phyloP scores from a whole-genome alignment of 64 coral and sea anemone species.

The Montipora efflorescens region DNA sequence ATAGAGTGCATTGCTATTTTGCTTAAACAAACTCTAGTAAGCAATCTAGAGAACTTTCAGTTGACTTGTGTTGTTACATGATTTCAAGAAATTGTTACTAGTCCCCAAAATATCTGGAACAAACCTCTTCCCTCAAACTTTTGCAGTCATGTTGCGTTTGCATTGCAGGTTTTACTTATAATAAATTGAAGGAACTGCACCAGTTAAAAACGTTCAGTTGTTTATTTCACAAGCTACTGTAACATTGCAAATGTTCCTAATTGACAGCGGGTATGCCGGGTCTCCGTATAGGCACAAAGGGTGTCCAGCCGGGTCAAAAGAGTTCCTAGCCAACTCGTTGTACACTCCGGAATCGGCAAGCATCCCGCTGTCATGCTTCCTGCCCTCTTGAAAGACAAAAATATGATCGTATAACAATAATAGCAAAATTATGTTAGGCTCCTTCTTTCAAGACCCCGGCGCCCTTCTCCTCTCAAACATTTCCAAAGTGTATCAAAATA shows the following conservation, averaged over 20 bases:
- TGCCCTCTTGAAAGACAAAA: slow-evolving; percentile 29
- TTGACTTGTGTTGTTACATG: slow-evolving; percentile 47
- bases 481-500: no score
- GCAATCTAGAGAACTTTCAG: slow-evolving; percentile 20
- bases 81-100: slow-evolving; percentile 56
- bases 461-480: no score
- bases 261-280: neutral
- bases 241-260: slow-evolving; percentile 54
- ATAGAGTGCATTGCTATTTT: slow-evolving; percentile 18
- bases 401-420: slow-evolving; percentile 30
- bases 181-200: neutral
- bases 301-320: no score
- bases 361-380: slow-evolving; percentile 38
- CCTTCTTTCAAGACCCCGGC: no score
- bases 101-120: slow-evolving; percentile 43
- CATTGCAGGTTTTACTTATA: no score
- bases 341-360: no score
- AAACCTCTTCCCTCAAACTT: slow-evolving; percentile 35
- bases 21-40: slow-evolving; percentile 27
- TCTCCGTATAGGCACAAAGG: no score
- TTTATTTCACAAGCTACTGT: slow-evolving; percentile 55
- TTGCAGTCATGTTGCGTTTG: slow-evolving; percentile 30
- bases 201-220: slow-evolving; percentile 48
- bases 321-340: no score
- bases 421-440: no score